Base-by-base conservation (phyloP, 2,113 vertebrate species). In the Sialia sialis region DNA sequence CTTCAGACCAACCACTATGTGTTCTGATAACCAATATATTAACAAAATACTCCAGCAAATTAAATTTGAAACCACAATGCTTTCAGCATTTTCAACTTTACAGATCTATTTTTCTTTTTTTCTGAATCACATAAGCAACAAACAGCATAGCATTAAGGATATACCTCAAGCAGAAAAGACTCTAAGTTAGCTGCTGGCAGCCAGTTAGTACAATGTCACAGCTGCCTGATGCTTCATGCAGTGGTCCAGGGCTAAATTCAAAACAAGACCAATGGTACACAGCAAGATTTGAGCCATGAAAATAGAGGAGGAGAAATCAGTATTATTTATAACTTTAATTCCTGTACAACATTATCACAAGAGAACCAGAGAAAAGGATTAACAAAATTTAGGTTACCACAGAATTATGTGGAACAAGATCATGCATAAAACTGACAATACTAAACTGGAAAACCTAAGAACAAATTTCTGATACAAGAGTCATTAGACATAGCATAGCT, bases 391-490 rank as follows among this genome's bases (percentile, higher is more conserved):
- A 89, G 81, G 77, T 91, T 81, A 87, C 58, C 60, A 82, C 17
- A 55, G 74, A 94, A 96, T 82, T 89, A 89, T 20, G 22, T 36
- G 36, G 60, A 94, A 89, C 23, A 84, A 74, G 77, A 81, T 92
- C 74, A 87, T 63, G 68, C 19, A 89, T 48, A 63, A 89, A 95
- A 77, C 55, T 84, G 64, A 60, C 49, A 88, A 72, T 9, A 26
- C 8, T 63, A 38, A 89, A 84, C 11, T 51, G 34, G 30, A 87
- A 91, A 78, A 60, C 17, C 27, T 48, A 68, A 13, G 54, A 72
- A 89, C 13, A 80, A 52, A 75, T 55, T 80, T 91, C 34, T 63
- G 26, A 91, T 59, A 46, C 30, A 84, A 63, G 6, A 19, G 23
- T 11, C 48, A n/a, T n/a, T 39, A 89, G 22, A 84, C 11, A 58